phyloP scores from a whole-genome alignment of 2,888 invertebrate genomes.

The Nebria salina region DNA sequence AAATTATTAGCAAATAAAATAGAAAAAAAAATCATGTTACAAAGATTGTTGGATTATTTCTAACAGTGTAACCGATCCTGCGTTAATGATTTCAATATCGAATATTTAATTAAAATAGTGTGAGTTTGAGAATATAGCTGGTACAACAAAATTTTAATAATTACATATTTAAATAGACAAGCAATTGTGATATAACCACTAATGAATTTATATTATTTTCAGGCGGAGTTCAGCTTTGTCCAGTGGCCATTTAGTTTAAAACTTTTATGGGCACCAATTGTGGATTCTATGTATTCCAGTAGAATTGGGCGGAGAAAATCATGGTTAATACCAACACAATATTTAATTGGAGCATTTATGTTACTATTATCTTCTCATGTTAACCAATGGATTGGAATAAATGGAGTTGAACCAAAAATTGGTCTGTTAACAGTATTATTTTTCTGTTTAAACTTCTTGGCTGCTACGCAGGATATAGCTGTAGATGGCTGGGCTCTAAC shows the following conservation, averaged over 20 bases:
- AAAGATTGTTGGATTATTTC: too few species aligned
- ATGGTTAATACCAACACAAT: constrained; percentile 94
- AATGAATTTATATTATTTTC: constrained; percentile 55
- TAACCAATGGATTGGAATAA: constrained; percentile 80
- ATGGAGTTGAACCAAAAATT: constrained; percentile 72
- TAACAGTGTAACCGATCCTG: too few species aligned
- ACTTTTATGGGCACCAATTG: constrained; percentile 97
- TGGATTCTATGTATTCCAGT: constrained; percentile 88
- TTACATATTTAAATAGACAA: too few species aligned
- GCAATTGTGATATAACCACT: too few species aligned
- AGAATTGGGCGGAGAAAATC: constrained; percentile 93
- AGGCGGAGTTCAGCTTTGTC: constrained; percentile 93
- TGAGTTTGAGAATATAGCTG: too few species aligned
- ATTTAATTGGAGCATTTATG: constrained; percentile 91
- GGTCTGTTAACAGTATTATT: constrained; percentile 84
- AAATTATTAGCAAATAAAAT: too few species aligned
- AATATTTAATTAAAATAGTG: too few species aligned
- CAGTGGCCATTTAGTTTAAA: constrained; percentile 94
- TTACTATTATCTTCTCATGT: constrained; percentile 81
- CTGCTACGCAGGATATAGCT: constrained; percentile 99
- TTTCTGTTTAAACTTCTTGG: constrained; percentile 92
- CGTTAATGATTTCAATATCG: too few species aligned
- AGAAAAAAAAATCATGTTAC: too few species aligned
- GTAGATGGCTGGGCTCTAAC: constrained; percentile 99
- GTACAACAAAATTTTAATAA: too few species aligned